Evolutionary conservation across 2,113 vertebrate genomes (phyloP), one percentile per base, ranked within the genome.

Genomic region (Otus sunia): DNA sequence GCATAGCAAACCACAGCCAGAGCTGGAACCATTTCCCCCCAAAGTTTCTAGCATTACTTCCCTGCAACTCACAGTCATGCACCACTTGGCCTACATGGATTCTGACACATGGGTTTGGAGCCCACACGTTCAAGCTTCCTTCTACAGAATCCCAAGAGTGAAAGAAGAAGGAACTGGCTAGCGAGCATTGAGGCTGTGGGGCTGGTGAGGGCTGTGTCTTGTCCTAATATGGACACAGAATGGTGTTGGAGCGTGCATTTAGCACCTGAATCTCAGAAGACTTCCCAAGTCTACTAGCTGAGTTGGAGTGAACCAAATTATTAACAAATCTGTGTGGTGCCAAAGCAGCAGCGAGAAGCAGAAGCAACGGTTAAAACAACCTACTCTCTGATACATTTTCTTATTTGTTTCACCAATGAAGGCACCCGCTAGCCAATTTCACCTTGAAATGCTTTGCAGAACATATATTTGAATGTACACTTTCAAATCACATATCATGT

Each of bases 381-480:
- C 26, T 36, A 0, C 62, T 71, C 19, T 37, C 55, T 2, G 2
- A 3, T 10, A 32, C 3, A 3, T 62, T 71, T 71, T 64, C 59
- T 88, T 68, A 45, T 25, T 89, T 90, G 43, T 74, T 92, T 87
- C 64, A 30, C 41, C 68, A 55, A 5, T 12, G 26, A 85, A 76
- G 0, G 0, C 7, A 47, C 10, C 6, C 5, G 0, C 13, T 26
- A 72, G 36, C 21, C 26, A 60, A 74, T 58, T 74, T 58, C 18
- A 60, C 39, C 75, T 67, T 22, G 8, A 88, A 91, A 82, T 4
- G 0, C 19, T 85, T 72, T 94, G 67, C 53, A 90, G 49, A 94
- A 39, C 39, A 41, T 16, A 64, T 26, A 73, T 15, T 58, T 86
- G 52, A 86, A 30, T 7, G 19, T 52, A 37, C 11, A 11, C 23